A percentile compares a stretch with the other conserved stretches of the same genome.
These are phyloP conservation scores for Hirtodrosophila cameraria DNA, from an alignment of 2,888 invertebrate genomes.

Conservation along the genomic window DNA sequence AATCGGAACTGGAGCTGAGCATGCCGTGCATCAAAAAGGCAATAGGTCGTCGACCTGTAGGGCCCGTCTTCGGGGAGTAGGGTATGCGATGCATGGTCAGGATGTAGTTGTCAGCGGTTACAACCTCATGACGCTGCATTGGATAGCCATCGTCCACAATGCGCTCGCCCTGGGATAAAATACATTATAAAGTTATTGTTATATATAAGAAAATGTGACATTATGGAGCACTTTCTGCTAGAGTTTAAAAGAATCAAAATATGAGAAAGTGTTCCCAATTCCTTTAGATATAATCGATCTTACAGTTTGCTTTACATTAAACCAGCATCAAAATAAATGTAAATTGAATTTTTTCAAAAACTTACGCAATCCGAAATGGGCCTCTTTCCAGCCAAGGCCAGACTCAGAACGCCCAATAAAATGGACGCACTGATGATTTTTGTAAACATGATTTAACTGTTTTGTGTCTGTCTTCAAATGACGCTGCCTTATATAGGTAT, in stretches of 20 bases:
- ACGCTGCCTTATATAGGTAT: constrained; percentile 51
- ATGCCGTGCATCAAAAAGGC: constrained; percentile 79
- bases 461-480: background rate
- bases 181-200: too few species aligned
- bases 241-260: background rate
- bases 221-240: too few species aligned
- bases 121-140: constrained; percentile 88
- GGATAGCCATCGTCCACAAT: constrained; percentile 85
- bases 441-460: constrained; percentile 42
- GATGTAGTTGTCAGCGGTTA: constrained; percentile 92
- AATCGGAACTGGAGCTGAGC: constrained; percentile 74
- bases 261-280: too few species aligned
- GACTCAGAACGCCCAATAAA: constrained; percentile 40
- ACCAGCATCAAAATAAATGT: too few species aligned
- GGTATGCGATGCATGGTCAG: constrained; percentile 93
- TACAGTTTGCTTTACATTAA: too few species aligned
- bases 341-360: too few species aligned
- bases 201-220: too few species aligned
- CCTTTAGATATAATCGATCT: too few species aligned
- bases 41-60: constrained; percentile 52
- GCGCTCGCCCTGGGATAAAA: too few species aligned
- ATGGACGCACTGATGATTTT: constrained; percentile 37
- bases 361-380: constrained; percentile 80
- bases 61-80: constrained; percentile 51
- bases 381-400: constrained; percentile 38